Conservation (phyloP, 2,888 invertebrate genomes). For the Drosophila nr. perissopoda region DNA sequence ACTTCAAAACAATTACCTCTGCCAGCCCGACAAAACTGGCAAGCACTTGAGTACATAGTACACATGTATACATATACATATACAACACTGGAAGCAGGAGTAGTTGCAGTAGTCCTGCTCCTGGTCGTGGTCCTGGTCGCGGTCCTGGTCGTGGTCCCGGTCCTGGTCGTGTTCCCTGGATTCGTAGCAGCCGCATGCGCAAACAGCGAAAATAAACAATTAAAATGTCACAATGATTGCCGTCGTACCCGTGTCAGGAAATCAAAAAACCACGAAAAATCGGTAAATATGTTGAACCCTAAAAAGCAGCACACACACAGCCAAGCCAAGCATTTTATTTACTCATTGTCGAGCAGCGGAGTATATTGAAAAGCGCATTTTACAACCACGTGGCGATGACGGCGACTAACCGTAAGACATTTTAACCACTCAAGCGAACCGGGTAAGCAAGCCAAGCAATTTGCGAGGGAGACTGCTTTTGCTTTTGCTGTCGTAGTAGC, state of each 20-base stretch:
- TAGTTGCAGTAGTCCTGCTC: constrained; percentile 16
- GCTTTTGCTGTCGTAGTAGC: constrained; percentile 5
- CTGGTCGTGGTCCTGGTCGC: background rate
- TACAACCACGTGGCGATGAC: constrained; percentile 51
- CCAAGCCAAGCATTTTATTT: constrained; percentile 33
- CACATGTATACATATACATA: background rate
- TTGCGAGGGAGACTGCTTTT: constrained; percentile 33
- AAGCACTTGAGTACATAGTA: constrained; percentile 62
- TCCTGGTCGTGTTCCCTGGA: constrained; percentile 1
- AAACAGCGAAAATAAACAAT: constrained; percentile 79
- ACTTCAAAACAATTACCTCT: constrained; percentile 65
- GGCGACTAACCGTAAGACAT: constrained; percentile 56
- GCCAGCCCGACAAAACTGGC: constrained; percentile 33
- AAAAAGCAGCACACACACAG: constrained; percentile 26
- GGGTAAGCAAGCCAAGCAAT: constrained; percentile 31
- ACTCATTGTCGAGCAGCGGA: constrained; percentile 30
- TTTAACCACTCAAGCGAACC: constrained; percentile 52
- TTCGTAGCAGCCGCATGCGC: constrained; percentile 36
- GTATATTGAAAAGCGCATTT: constrained; percentile 77
- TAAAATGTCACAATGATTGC: constrained; percentile 82
- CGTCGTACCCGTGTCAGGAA: constrained; percentile 79
- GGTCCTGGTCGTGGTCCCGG: background rate
- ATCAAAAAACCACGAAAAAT: constrained; percentile 78
- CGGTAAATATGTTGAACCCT: constrained; percentile 67
- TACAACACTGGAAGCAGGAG: constrained; percentile 18